Evolutionary conservation across 2,888 invertebrate species (phyloP), one percentile per base, ranked within the genome.

Genomic region (Yponomeuta sedellus): DNA sequence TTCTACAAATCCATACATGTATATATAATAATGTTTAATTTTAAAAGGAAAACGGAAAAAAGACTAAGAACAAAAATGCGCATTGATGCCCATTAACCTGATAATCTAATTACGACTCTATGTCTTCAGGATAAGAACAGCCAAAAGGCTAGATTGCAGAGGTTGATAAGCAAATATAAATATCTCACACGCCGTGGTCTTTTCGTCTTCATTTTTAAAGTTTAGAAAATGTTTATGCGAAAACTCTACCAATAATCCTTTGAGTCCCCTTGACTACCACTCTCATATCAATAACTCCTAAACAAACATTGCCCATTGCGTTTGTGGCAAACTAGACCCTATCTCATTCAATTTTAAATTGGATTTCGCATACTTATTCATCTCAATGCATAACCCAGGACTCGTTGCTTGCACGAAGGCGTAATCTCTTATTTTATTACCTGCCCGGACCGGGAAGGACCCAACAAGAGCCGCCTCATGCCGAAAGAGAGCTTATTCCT

Each of bases 341-440:
- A 16, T 28, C 12, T 8, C 25, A n/a, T 61, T 28, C n/a, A 34
- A n/a, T n/a, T 61, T 16, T 61, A 61, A 34, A 61, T 61, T 61
- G 61, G 61, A 28, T 61, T 28, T 61, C 34, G 61, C 2, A 11
- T 59, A 61, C 22, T 25, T 25, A n/a, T 61, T 61, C 61, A 61
- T 28, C 28, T 61, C 11, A 28, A 25, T 25, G 25, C 61, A 61
- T 61, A 61, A 34, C 28, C 82, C 83, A 84, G 87, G 86, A 88
- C 34, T 34, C 34, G 88, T 87, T 85, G 86, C 83, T 86, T 86
- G 86, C 83, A 85, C 83, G 80, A 86, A 87, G 88, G 88, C 88
- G 85, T 87, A 85, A 88, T 88, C 88, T 88, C 84, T 84, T 85
- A 86, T 86, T 87, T 86, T 86, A 86, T 87, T 85, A 86, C 86